Evolutionary conservation across 2,888 invertebrate species (phyloP), one percentile per base, ranked within the genome.

Genomic region (Stenichneumon culpator): DNA sequence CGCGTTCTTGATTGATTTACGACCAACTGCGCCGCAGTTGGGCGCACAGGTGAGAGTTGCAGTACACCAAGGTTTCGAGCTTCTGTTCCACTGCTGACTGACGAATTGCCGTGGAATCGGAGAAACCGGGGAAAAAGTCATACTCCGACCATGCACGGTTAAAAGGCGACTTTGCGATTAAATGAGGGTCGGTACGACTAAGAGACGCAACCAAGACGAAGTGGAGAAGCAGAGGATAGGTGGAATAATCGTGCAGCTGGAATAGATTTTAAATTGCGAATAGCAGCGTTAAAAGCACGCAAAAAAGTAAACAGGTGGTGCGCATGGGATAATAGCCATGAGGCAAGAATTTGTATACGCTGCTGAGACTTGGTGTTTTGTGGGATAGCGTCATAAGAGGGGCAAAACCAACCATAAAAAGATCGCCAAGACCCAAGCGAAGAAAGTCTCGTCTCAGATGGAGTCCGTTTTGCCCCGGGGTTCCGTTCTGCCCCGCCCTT

Each of bases 1-100:
- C 77, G 44, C 25, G 22, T 57, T 82, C 85, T 72, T 87, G 86
- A 87, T 87, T 86, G 87, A 87, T 87, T 86, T 86, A 86, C 82
- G 83, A 84, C 63, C 67, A 86, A 86, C 84, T 47, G 44, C 82
- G 82, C 39, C 39, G 72, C 70, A 60, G 84, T 72, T 77, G 72
- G 63, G 80, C 52, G 80, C 86, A 79, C 87, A 86, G 85, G 85
- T 87, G 87, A 86, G 87, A 86, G 85, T 79, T 73, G 78, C 79
- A 84, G 85, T 65, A 83, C 83, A 82, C 28, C 28, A 50, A 28
- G 7, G 52, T 25, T 36, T n/a, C 28, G 70, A 19, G 47, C 50
- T 50, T 36, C 36, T 79, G 74, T 50, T 47, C 75, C 36, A 60
- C 68, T n/a, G 16, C 52, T n/a, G 19, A 79, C 50, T 36, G 19